phyloP scores from a whole-genome alignment of 2,888 invertebrate species.

The Sarcophaga carnaria region DNA sequence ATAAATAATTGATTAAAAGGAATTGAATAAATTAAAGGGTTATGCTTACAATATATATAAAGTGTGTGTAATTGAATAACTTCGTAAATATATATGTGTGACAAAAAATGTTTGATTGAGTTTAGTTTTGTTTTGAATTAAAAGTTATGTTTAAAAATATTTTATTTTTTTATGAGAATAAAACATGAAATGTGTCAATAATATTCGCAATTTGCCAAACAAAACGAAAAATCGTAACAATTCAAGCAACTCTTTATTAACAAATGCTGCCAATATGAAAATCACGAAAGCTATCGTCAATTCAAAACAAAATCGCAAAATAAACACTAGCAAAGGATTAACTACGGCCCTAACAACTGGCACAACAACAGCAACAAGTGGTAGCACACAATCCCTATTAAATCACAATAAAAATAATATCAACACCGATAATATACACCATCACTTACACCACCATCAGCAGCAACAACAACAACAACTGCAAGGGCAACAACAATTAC shows the following conservation, averaged over 20 bases:
- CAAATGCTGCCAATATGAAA: constrained; percentile 78
- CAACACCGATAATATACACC: constrained; percentile 1
- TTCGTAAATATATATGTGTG: not conserved
- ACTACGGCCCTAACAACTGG: constrained; percentile 21
- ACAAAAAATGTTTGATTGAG: constrained; percentile 29
- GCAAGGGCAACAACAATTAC: not conserved
- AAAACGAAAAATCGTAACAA: constrained; percentile 56
- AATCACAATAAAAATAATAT: constrained; percentile 16
- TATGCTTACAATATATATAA: too few relatives aligned
- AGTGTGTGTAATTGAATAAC: too few relatives aligned
- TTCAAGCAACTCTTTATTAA: constrained; percentile 70
- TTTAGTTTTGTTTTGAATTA: constrained; percentile 2
- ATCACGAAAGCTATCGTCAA: constrained; percentile 75
- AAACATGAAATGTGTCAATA: constrained; percentile 66
- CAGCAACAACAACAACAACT: constrained; percentile 39
- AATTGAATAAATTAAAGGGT: not conserved
- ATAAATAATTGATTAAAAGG: not conserved
- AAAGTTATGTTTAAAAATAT: constrained; percentile 13
- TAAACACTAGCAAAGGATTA: constrained; percentile 46
- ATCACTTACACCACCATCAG: constrained; percentile 29
- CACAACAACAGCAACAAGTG: not conserved
- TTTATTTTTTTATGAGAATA: constrained; percentile 15
- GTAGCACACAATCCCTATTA: constrained; percentile 18
- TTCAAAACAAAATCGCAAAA: constrained; percentile 72
- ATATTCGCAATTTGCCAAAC: constrained; percentile 23